Evolutionary conservation across 23 tunicate genomes (phyloP).

Genomic region (Phallusia fumigata): DNA sequence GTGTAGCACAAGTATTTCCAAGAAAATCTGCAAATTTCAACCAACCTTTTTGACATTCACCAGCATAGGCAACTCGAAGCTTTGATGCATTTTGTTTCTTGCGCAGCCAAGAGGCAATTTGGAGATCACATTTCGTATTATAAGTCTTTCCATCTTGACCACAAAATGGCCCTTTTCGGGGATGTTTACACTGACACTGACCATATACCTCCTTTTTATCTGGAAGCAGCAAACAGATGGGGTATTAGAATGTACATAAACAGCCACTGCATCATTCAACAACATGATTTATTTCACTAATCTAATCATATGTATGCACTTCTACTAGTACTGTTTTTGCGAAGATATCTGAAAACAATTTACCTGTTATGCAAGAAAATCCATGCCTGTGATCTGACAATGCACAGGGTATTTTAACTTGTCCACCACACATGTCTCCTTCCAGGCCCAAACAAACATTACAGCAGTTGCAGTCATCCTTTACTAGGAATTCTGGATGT

Average conservation of each 20-base stretch:
- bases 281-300: too few species aligned
- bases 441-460: constrained; percentile 54
- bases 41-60: constrained; percentile 58
- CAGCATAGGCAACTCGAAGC: constrained; percentile 32
- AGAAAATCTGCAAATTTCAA: too few species aligned
- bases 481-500: constrained; percentile 19
- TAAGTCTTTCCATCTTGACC: constrained; percentile 56
- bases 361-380: constrained; percentile 31
- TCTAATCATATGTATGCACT: too few species aligned
- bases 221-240: too few species aligned
- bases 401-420: constrained; percentile 22
- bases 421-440: constrained; percentile 39
- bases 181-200: constrained; percentile 38
- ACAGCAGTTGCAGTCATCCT: constrained; percentile 48
- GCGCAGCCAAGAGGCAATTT: constrained; percentile 52
- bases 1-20: too few species aligned
- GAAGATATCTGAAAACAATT: too few species aligned
- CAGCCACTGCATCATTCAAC: too few species aligned
- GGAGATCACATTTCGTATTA: constrained; percentile 43
- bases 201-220: constrained; percentile 8
- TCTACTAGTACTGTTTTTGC: too few species aligned
- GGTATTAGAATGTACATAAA: too few species aligned
- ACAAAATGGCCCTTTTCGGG: constrained; percentile 52
- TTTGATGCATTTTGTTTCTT: constrained; percentile 19
- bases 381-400: constrained; percentile 49